Conservation (phyloP, 2,797 vertebrate species). For the Melanotaenia pygmaea region DNA sequence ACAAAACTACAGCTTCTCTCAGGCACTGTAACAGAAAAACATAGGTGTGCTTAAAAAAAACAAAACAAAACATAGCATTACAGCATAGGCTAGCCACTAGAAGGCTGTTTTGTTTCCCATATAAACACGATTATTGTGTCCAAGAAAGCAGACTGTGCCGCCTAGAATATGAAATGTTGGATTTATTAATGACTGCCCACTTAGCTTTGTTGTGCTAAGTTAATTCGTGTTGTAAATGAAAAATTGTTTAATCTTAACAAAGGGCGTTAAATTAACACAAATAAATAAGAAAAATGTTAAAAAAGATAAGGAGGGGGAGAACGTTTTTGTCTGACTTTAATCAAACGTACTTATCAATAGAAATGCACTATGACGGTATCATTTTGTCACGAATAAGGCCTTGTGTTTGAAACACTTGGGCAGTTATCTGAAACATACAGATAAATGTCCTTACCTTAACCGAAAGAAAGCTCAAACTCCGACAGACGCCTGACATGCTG, state of each 20-base stretch:
- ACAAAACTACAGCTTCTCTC: slow-evolving; percentile 33
- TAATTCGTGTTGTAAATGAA: no score
- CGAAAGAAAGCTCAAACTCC: slow-evolving; percentile 42
- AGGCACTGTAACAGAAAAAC: slow-evolving; percentile 62
- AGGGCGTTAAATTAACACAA: no score
- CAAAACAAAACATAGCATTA: neutral
- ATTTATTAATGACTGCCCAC: no score
- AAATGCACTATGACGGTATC: neutral
- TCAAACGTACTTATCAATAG: neutral
- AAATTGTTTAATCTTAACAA: no score
- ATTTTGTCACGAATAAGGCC: neutral
- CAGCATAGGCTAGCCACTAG: neutral
- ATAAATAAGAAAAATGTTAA: neutral
- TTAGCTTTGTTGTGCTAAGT: no score
- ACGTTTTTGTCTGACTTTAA: neutral
- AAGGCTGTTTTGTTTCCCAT: neutral
- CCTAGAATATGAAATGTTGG: no score
- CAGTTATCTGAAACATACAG: neutral
- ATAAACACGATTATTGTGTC: no score
- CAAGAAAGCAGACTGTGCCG: no score
- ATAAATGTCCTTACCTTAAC: slow-evolving; percentile 64
- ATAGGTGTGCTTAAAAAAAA: neutral
- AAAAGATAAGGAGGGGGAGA: neutral
- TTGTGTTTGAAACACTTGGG: neutral
- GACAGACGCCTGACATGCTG: slow-evolving; percentile 67